Base-by-base conservation (phyloP, 2,797 vertebrate species). In the Malurus splendens region DNA sequence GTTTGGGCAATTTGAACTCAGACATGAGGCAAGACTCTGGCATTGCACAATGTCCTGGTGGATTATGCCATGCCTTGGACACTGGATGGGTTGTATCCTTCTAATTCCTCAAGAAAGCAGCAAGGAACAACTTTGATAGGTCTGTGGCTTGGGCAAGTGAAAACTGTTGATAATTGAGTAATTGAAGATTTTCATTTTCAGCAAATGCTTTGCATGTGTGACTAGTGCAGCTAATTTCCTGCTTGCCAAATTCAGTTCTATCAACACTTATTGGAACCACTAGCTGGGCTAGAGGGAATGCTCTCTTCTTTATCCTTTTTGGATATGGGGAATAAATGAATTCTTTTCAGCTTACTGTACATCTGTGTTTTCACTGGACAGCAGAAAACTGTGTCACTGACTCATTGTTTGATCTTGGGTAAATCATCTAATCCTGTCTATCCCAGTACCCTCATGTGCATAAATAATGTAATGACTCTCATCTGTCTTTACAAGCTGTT, bases 351-450 rank as follows among this genome's bases (percentile, higher is more conserved):
- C 93, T 94, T 95, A 94, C 87, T 93, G 85, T 93, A 83, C 93
- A 92, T 90, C 87, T 82, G 74, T 94, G 87, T 93, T 95, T 93
- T 89, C 85, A 90, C 87, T 92, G 94, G 92, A 92, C 92, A 93
- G 92, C 80, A 95, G 81, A 93, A 92, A 89, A 89, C 89, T 94
- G 89, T 94, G 93, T 93, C 93, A 90, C 87, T 93, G 93, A 94
- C 82, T 95, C 93, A 95, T 68, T 95, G 92, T 93, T 93, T 94
- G 93, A 93, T 94, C 92, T 84, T 68, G 94, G 77, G 74, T 84
- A 95, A 93, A 94, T 93, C 65, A 68, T 90, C 74, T 84, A 93
- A 92, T 93, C 82, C 83, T 74, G 90, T 92, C 94, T 95, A 68
- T 87, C 79, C 92, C 86, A 22, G 62, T 92, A 90, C 75, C 72